These are phyloP conservation scores for Gastrophysa polygoni DNA, from an alignment of 2,888 invertebrate genomes.

Conservation along the genomic window DNA sequence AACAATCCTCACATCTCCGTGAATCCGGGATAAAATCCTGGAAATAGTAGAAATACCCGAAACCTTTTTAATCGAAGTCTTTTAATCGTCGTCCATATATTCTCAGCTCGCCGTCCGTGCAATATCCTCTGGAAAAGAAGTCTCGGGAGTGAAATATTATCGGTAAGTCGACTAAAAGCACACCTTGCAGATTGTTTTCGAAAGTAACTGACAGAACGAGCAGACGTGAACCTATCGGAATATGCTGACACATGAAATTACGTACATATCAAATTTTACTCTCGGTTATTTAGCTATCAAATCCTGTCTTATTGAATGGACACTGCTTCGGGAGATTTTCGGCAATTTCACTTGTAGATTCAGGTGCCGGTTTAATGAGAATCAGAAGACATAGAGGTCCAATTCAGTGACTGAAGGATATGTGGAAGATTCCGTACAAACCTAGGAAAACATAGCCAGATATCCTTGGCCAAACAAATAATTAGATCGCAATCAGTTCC, in stretches of 20 bases:
- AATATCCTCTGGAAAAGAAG: conserved; percentile 4
- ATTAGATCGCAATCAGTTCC: no score
- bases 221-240: neutral
- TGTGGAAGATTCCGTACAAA: no score
- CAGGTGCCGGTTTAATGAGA: no score
- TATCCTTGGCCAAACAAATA: no score
- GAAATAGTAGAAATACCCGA: neutral
- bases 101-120: neutral
- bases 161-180: conserved; percentile 10
- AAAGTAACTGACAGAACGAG: neutral
- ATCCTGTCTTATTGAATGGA: no score
- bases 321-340: no score
- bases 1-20: neutral
- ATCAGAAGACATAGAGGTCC: no score
- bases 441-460: no score
- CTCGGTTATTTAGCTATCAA: no score
- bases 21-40: neutral
- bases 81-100: conserved; percentile 28
- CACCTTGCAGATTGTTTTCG: conserved; percentile 12
- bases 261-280: no score
- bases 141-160: conserved; percentile 5
- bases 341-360: no score
- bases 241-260: neutral
- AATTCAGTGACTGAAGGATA: no score
- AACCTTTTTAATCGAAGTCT: conserved; percentile 4